phyloP scores from a whole-genome alignment of 2,797 vertebrate genomes.

The Oreochromis grahami region DNA sequence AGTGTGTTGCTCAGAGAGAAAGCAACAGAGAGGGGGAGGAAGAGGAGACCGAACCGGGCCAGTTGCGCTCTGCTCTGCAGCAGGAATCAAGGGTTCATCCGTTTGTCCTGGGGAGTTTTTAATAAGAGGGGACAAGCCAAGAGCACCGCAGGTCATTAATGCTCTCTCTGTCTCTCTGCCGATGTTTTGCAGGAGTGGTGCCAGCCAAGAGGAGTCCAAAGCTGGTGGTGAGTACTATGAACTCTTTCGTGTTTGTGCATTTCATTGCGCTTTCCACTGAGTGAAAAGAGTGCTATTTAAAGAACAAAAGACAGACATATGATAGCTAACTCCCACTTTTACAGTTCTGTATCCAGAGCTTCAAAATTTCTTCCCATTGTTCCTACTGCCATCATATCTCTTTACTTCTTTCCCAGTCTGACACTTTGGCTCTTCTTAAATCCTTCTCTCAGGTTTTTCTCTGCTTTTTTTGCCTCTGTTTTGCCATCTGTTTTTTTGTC shows the following conservation, averaged over 20 bases:
- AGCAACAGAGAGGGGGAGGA: slow-evolving; percentile 31
- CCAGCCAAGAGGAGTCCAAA: slow-evolving; percentile 98
- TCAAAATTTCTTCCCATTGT: not conserved
- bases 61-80: slow-evolving; percentile 43
- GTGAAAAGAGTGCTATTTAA: slow-evolving; percentile 48
- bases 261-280: not conserved
- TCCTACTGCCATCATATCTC: not conserved
- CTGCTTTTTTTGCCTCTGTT: not conserved
- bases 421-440: not conserved
- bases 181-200: slow-evolving; percentile 94
- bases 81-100: slow-evolving; percentile 32
- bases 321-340: slow-evolving; percentile 20
- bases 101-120: slow-evolving; percentile 44
- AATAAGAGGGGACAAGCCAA: slow-evolving; percentile 66
- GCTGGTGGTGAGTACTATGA: slow-evolving; percentile 92
- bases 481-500: slow-evolving; percentile 4
- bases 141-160: slow-evolving; percentile 82
- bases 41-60: slow-evolving; percentile 9
- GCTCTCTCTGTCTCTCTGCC: slow-evolving; percentile 86
- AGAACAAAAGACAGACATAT: slow-evolving; percentile 47
- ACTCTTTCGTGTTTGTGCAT: slow-evolving; percentile 19
- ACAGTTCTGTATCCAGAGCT: slow-evolving; percentile 12
- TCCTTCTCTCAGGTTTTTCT: not conserved
- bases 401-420: slow-evolving; percentile 14
- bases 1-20: slow-evolving; percentile 52